A percentile compares a stretch with the other conserved stretches of the same genome.
These are phyloP conservation scores for Epistrophe eligans DNA, from an alignment of 2,888 invertebrate species.

Conservation along the genomic window DNA sequence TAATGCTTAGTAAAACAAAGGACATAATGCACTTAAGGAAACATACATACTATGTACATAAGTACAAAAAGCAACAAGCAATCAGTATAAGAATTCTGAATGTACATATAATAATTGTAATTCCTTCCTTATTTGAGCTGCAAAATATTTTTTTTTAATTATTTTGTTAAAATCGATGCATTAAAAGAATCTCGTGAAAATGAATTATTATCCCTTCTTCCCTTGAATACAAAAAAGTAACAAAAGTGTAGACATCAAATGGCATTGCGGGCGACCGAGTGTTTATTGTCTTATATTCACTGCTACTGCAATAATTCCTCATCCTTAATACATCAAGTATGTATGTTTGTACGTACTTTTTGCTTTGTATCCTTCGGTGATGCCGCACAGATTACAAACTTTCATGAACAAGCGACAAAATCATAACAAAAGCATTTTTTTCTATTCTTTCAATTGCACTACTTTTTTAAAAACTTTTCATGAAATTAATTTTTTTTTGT, in stretches of 20 bases:
- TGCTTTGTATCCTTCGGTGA: slow-evolving; percentile 72
- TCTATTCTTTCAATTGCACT: slow-evolving; percentile 48
- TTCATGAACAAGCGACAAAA: slow-evolving; percentile 68
- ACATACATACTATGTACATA: neutral
- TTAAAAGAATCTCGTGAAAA: slow-evolving; percentile 23
- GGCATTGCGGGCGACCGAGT: slow-evolving; percentile 42
- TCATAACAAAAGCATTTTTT: slow-evolving; percentile 63
- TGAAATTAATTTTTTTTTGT: slow-evolving; percentile 13
- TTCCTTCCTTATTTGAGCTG: too few species aligned
- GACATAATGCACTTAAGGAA: slow-evolving; percentile 20
- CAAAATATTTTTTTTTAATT: neutral
- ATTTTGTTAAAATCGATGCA: slow-evolving; percentile 8
- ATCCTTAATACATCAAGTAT: slow-evolving; percentile 50
- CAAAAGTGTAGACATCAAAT: slow-evolving; percentile 44
- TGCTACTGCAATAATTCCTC: slow-evolving; percentile 54
- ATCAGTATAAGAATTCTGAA: neutral
- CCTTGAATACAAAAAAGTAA: slow-evolving; percentile 12
- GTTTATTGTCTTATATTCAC: slow-evolving; percentile 44
- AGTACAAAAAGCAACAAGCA: slow-evolving; percentile 24
- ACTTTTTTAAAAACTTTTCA: slow-evolving; percentile 42
- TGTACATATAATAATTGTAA: too few species aligned
- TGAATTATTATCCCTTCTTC: neutral
- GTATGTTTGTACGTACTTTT: slow-evolving; percentile 50
- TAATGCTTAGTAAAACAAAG: slow-evolving; percentile 14
- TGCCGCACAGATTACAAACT: slow-evolving; percentile 69